phyloP scores from a whole-genome alignment of 2,113 vertebrate species.

The Cygnus buccinator region DNA sequence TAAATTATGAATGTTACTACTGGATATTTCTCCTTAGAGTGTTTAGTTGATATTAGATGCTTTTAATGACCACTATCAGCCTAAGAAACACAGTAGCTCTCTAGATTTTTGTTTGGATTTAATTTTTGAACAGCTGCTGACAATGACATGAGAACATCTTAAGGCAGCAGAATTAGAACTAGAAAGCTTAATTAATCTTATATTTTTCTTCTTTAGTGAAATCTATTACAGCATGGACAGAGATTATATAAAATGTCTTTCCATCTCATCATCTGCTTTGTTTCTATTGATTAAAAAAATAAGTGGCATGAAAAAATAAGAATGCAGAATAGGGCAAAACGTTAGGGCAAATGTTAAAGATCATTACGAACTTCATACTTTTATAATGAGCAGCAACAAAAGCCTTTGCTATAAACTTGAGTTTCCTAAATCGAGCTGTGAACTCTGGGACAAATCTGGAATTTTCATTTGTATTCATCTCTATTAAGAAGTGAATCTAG shows the following conservation, averaged over 20 bases:
- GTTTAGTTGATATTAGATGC: neutral
- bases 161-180: neutral
- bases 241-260: neutral
- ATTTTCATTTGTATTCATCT: neutral
- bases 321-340: neutral
- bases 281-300: neutral
- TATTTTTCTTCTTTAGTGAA: neutral
- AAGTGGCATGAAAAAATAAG: neutral
- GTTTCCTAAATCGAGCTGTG: neutral
- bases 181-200: neutral
- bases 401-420: neutral
- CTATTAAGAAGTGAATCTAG: neutral
- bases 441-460: neutral
- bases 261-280: neutral
- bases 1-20: neutral
- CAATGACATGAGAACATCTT: neutral
- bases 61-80: neutral
- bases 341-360: neutral
- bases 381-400: neutral
- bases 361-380: neutral
- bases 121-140: neutral
- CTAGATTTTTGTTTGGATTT: neutral
- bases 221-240: neutral
- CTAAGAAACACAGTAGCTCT: neutral
- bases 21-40: neutral